Base-by-base conservation (phyloP, 2,113 vertebrate genomes). In the Aegotheles bennettii region DNA sequence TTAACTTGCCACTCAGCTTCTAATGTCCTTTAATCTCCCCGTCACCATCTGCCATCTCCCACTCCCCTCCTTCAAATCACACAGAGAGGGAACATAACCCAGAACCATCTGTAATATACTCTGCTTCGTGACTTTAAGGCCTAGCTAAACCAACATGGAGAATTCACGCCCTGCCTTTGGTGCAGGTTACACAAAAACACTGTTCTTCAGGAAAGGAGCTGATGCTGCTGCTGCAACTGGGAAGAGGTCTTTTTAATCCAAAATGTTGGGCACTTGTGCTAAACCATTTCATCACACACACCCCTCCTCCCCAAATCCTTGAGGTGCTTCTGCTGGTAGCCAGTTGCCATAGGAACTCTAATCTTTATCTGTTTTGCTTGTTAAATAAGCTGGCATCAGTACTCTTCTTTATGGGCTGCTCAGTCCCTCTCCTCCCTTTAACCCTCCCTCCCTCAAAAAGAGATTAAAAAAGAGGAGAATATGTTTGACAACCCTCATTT, bases 261-360 rank as follows among this genome's bases (percentile, higher is more conserved):
- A 95, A 96, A 95, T 64, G 19, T 82, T 93, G 67, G 74, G 90
- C 80, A 79, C 76, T 83, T 35, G 14, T 23, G 36, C 73, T 95
- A 90, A 96, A 96, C 64, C 28, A 73, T 69, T 80, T 93, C 57
- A 60, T 92, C 53, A 75, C 53, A 64, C 78, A 48, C 53, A 70
- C 68, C n/a, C 38, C 76, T 69, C 80, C 59, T 48, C 87, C 90
- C 90, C 95, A 97, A 91, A 95, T 90, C 75, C 88, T 97, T 67
- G 64, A 92, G 94, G 94, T 77, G 61, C 73, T 86, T 96, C 57
- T 79, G 79, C 97, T 67, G 50, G 85, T 61, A 94, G 95, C 79
- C 89, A 82, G 97, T 98, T 97, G 96, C 95, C 97, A 98, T 98
- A 96, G 97, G 95, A 97, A 98, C 97, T 67, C 84, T 97, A 96